A percentile compares a stretch with the other conserved stretches of the same genome.
phyloP scores from a whole-genome alignment of 2,888 invertebrate genomes.

The Xestia rhomboidea region DNA sequence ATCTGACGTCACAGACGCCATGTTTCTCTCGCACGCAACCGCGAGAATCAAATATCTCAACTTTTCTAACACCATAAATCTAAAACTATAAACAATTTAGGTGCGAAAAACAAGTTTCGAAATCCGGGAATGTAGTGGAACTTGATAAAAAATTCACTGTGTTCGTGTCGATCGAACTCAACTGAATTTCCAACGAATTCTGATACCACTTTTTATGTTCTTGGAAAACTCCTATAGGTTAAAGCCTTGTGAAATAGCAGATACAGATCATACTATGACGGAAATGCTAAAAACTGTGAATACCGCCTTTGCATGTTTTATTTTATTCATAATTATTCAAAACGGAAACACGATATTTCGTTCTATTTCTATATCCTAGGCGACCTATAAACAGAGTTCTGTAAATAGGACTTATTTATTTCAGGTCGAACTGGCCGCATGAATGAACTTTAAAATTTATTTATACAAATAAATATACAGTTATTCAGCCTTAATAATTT shows the following conservation, averaged over 20 bases:
- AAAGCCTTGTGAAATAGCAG: neutral
- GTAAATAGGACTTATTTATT: slow-evolving; percentile 48
- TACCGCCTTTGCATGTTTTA: neutral
- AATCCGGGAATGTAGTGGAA: slow-evolving; percentile 19
- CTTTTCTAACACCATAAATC: slow-evolving; percentile 63
- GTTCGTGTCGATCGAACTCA: slow-evolving; percentile 24
- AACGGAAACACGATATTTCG: slow-evolving; percentile 53
- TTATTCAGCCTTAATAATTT: slow-evolving; percentile 18
- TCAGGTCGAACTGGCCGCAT: slow-evolving; percentile 9
- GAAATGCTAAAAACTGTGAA: neutral
- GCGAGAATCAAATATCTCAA: slow-evolving; percentile 71
- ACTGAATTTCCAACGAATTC: slow-evolving; percentile 16
- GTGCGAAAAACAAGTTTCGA: slow-evolving; percentile 31
- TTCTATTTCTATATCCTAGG: slow-evolving; percentile 59
- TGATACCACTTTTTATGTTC: slow-evolving; percentile 8
- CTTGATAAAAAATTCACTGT: slow-evolving; percentile 42
- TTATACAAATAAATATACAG: slow-evolving; percentile 12
- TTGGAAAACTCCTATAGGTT: neutral
- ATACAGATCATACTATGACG: neutral
- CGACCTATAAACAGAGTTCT: slow-evolving; percentile 46
- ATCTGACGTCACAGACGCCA: slow-evolving; percentile 81
- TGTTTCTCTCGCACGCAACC: slow-evolving; percentile 72
- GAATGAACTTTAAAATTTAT: slow-evolving; percentile 30
- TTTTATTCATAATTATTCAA: slow-evolving; percentile 36
- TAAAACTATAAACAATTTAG: slow-evolving; percentile 60